These are phyloP conservation scores for Mycteria americana DNA, from an alignment of 2,797 vertebrate species.

Conservation along the genomic window DNA sequence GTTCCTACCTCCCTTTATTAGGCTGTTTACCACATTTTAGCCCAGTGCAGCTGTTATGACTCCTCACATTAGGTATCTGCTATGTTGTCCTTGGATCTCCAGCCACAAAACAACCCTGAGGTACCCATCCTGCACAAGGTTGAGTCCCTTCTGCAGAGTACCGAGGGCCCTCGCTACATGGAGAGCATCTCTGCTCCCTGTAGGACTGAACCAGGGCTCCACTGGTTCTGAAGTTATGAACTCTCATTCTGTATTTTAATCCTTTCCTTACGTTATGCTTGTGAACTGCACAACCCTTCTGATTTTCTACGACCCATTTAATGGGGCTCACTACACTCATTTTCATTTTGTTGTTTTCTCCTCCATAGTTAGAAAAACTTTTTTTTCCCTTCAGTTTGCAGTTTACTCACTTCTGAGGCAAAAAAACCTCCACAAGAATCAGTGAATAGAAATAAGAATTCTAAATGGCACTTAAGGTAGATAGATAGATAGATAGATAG, in stretches of 20 bases:
- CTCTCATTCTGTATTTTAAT: neutral
- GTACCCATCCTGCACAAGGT: neutral
- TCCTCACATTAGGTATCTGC: neutral
- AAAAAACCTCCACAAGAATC: neutral
- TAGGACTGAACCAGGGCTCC: neutral
- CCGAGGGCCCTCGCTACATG: fast-evolving
- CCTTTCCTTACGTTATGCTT: neutral
- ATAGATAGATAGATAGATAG: too few species aligned
- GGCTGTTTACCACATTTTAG: neutral
- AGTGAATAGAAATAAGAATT: neutral
- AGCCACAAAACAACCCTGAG: neutral
- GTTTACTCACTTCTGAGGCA: neutral
- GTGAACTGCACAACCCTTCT: neutral
- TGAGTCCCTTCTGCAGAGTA: neutral
- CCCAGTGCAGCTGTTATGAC: neutral
- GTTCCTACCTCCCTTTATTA: neutral
- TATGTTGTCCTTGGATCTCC: neutral
- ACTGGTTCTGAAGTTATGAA: neutral
- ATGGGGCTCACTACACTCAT: neutral
- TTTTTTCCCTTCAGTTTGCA: neutral
- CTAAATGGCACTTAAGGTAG: neutral
- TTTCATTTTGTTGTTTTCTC: neutral
- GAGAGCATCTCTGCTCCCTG: neutral
- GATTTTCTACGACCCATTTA: neutral
- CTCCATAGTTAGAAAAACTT: neutral